These are phyloP conservation scores for Thymelicus lineola DNA, from an alignment of 2,888 invertebrate species.

Conservation along the genomic window DNA sequence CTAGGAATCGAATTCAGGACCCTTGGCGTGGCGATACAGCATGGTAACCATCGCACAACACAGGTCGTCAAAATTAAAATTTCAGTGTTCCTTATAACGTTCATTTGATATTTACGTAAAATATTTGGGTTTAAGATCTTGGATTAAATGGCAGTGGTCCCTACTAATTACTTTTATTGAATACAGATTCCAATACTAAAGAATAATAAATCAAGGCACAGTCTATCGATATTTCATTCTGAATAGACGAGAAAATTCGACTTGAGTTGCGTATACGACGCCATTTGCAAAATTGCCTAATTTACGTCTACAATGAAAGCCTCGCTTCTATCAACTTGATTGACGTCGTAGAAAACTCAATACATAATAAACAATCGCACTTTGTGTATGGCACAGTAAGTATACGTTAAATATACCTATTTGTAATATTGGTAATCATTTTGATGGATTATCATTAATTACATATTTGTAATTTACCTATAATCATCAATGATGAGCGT, in stretches of 20 bases:
- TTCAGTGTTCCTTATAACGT: too few species aligned
- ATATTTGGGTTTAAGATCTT: too few species aligned
- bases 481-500: not conserved
- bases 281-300: constrained; percentile 55
- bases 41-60: too few species aligned
- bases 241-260: constrained; percentile 31
- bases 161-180: constrained; percentile 6
- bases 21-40: too few species aligned
- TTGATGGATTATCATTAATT: not conserved
- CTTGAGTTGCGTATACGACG: constrained; percentile 40
- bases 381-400: not conserved
- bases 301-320: constrained; percentile 52
- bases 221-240: constrained; percentile 29
- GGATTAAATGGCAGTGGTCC: not conserved
- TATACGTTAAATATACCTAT: not conserved
- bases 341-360: constrained; percentile 44
- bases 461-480: not conserved
- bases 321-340: constrained; percentile 47
- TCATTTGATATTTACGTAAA: too few species aligned
- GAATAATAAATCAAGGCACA: constrained; percentile 28
- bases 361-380: constrained; percentile 22
- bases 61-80: too few species aligned
- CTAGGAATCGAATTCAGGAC: too few species aligned
- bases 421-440: not conserved
- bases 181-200: constrained; percentile 11